Percentiles rank a stretch among this genome's conserved stretches.
phyloP scores from a whole-genome alignment of 23 tunicate genomes.

The Styela clava region DNA sequence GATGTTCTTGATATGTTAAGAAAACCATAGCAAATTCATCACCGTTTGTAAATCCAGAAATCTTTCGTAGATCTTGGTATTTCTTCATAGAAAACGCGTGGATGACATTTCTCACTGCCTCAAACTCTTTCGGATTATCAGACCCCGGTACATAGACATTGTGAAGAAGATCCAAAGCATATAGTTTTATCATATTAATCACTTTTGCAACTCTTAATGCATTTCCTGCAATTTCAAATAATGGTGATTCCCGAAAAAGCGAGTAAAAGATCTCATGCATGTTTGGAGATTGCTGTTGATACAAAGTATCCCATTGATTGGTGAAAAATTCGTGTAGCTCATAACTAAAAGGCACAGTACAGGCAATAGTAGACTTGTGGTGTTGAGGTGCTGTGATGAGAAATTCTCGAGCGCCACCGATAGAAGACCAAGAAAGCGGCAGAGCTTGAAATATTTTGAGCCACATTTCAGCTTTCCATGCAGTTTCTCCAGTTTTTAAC shows the following conservation, averaged over 20 bases:
- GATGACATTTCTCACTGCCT: neutral
- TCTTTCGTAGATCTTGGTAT: constrained; percentile 6
- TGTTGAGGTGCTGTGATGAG: constrained; percentile 1
- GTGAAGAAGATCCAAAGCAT: constrained; percentile 12
- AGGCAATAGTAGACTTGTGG: neutral
- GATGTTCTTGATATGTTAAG: constrained; percentile 16
- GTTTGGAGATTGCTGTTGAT: constrained; percentile 11
- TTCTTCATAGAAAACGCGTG: neutral
- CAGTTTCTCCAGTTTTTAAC: neutral
- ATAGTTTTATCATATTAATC: neutral
- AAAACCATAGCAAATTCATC: constrained; percentile 50
- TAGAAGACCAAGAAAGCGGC: constrained; percentile 11
- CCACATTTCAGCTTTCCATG: constrained; percentile 30
- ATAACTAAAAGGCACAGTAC: constrained; percentile 14
- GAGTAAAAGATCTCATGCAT: neutral
- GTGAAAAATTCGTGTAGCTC: constrained; percentile 2
- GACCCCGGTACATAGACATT: constrained; percentile 11
- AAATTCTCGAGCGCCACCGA: constrained; percentile 19
- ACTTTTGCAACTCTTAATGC: neutral
- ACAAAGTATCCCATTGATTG: constrained; percentile 17
- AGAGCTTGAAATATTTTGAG: constrained; percentile 18
- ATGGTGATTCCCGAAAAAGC: neutral
- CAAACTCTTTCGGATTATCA: neutral
- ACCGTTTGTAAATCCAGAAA: neutral
- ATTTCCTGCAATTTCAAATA: neutral